phyloP scores from a whole-genome alignment of 2,888 invertebrate species.

The Acleris laterana region DNA sequence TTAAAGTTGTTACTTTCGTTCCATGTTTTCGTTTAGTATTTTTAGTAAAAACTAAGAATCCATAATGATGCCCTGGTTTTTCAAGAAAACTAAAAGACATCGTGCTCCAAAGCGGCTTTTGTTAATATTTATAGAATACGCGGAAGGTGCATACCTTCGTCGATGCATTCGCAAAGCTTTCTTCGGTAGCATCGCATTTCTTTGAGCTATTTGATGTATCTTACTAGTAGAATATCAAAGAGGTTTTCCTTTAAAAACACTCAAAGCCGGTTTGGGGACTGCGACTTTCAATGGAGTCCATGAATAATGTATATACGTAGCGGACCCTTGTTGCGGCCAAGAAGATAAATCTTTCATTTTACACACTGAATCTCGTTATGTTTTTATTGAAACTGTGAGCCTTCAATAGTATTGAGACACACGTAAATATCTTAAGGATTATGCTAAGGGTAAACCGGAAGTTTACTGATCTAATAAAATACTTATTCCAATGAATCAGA shows the following conservation, averaged over 20 bases:
- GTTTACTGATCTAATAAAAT: neutral
- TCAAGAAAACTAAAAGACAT: neutral
- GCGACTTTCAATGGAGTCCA: constrained; percentile 69
- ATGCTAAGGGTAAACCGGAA: neutral
- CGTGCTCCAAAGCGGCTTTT: neutral
- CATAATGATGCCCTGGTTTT: too few relatives aligned
- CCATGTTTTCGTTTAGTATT: too few relatives aligned
- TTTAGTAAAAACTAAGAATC: too few relatives aligned
- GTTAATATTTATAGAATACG: constrained; percentile 29
- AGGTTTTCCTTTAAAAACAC: constrained; percentile 68
- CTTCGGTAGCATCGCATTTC: constrained; percentile 42
- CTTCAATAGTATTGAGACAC: constrained; percentile 55
- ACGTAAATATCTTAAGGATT: constrained; percentile 40
- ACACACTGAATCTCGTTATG: constrained; percentile 66
- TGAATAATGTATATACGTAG: constrained; percentile 69
- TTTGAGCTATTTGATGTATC: constrained; percentile 52
- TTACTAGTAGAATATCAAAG: constrained; percentile 59
- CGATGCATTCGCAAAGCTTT: constrained; percentile 35
- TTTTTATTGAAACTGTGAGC: constrained; percentile 65
- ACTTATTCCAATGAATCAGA: too few relatives aligned
- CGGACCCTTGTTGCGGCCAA: constrained; percentile 51
- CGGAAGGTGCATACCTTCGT: constrained; percentile 22
- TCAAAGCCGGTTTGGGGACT: constrained; percentile 59
- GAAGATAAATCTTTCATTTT: constrained; percentile 74
- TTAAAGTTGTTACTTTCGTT: too few relatives aligned